These are phyloP conservation scores for Zootoca vivipara DNA, from an alignment of 2,113 vertebrate species.

Conservation along the genomic window DNA sequence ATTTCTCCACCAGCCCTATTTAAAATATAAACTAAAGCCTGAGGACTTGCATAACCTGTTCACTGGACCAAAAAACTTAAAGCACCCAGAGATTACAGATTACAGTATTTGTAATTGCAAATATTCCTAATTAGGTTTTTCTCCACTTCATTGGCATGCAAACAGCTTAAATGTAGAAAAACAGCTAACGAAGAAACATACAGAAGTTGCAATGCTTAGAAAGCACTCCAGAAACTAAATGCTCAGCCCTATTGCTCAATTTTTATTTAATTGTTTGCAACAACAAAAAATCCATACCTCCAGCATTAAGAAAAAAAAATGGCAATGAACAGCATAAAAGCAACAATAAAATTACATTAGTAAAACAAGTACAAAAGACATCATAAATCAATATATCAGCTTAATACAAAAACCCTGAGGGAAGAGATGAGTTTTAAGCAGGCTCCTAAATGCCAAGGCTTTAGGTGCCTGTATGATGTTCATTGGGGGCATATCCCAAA, in stretches of 20 bases:
- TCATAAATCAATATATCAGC: no score
- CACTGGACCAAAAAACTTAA: neutral
- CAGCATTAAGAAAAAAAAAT: neutral
- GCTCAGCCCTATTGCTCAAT: neutral
- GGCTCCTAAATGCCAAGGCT: no score
- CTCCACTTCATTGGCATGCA: neutral
- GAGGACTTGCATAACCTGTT: neutral
- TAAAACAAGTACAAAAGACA: no score
- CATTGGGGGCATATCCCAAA: no score
- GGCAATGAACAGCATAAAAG: neutral
- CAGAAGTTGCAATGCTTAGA: neutral
- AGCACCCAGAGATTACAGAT: neutral
- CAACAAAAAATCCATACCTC: no score
- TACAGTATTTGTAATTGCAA: neutral
- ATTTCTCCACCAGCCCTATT: neutral
- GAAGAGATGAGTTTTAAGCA: no score
- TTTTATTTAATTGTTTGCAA: neutral
- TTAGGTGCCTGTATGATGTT: no score
- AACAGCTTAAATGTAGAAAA: neutral
- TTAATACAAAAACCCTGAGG: no score
- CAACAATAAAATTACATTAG: no score
- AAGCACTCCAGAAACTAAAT: neutral
- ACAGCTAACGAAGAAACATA: neutral
- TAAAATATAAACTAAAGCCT: conserved; percentile 11
- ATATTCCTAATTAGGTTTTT: conserved; percentile 2